Evolutionary conservation across 1,140 invertebrate genomes (phyloP), one percentile per base, ranked within the genome.

Genomic region (Meloidogyne floridensis): DNA sequence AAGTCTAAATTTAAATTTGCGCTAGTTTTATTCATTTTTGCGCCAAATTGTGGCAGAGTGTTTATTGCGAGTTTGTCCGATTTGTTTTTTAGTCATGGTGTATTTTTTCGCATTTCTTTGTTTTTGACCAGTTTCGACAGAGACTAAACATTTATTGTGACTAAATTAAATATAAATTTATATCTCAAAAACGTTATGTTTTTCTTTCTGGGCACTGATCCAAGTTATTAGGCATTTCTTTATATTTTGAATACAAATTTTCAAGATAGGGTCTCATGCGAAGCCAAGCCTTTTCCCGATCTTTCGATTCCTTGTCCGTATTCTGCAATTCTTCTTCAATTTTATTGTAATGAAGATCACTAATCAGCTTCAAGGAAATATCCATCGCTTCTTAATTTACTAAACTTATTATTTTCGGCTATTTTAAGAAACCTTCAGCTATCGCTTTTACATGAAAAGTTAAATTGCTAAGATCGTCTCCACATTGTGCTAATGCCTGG

Each of bases 321-420:
- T 87, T 82, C 81, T 89, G 81, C 59, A 83, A 53, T 20, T 69
- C 72, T 53, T 89, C 89, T 75, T 89, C 87, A 13, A 89, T 90
- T 65, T 82, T 80, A 74, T 89, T 90, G 75, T 89, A 89, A 15
- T 84, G 47, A 3, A 81, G 43, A 70, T 89, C 89, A 43, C 87
- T 86, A 65, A 89, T 89, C 20, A 89, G 79, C 79, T 90, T 85
- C 43, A 89, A 54, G 2, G 89, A 90, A 42, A 89, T 82, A 13
- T 80, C 78, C 87, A 89, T 89, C 1, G 87, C 89, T 75, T 89
- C 87, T 88, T 74, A 80, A 88, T 79, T 42, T 42, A 15, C 59
- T 9, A 47, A 51, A 32, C 1, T 13, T 51, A 11, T 75, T 53
- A 11, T 10, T 65, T 13, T 9, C 15, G 42, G 32, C 6, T 8